Evolutionary conservation across 2,888 invertebrate genomes (phyloP).

Genomic region (Anorthoa munda): DNA sequence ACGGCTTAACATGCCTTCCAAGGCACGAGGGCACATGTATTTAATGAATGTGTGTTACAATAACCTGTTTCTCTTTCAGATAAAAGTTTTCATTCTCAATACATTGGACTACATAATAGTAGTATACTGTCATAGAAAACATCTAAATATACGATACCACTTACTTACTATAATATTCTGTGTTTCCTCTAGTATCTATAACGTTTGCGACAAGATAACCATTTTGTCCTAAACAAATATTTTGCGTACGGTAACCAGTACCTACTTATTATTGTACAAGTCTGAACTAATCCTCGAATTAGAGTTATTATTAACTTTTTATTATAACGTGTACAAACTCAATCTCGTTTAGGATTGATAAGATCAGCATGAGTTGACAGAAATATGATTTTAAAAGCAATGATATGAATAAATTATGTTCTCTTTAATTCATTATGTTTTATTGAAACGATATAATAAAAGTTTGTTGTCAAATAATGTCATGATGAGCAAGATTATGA

Average conservation of each 20-base stretch:
- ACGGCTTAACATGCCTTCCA: too few relatives aligned
- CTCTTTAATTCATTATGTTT: background rate
- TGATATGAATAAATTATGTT: background rate
- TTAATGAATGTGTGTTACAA: too few relatives aligned
- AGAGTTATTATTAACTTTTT: too few relatives aligned
- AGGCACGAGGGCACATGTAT: too few relatives aligned
- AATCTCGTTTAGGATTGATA: too few relatives aligned
- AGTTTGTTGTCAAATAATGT: background rate
- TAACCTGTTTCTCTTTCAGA: background rate
- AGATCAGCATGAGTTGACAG: conserved; percentile 8
- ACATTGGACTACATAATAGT: background rate
- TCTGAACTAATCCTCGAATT: conserved; percentile 13
- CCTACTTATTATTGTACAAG: conserved; percentile 24
- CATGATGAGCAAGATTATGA: background rate
- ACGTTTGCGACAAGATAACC: conserved; percentile 22
- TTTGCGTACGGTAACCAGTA: background rate
- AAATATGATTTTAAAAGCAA: background rate
- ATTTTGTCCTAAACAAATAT: conserved; percentile 47
- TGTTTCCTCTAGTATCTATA: conserved; percentile 7
- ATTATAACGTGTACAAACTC: too few relatives aligned
- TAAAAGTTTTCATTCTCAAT: background rate
- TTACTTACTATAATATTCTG: background rate
- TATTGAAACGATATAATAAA: background rate
- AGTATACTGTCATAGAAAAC: conserved; percentile 16
- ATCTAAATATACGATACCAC: conserved; percentile 10